A percentile compares a stretch with the other conserved stretches of the same genome.
phyloP scores from a whole-genome alignment of 2,797 vertebrate species.

The Artibeus jamaicensis region DNA sequence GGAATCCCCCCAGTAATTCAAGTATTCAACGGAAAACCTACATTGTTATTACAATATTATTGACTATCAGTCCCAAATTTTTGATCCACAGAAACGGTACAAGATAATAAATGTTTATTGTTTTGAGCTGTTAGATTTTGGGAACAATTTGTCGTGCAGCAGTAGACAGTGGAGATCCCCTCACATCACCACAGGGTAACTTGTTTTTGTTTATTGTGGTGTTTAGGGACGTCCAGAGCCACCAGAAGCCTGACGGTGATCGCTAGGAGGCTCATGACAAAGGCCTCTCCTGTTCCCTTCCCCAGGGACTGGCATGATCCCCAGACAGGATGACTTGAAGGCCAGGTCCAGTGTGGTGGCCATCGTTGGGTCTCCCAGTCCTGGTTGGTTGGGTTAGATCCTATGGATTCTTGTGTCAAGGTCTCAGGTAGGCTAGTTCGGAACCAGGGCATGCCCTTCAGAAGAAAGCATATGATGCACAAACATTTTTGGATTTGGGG shows the following conservation, averaged over 20 bases:
- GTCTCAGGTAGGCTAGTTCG: background rate
- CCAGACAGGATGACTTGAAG: background rate
- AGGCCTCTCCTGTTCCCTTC: background rate
- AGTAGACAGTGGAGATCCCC: background rate
- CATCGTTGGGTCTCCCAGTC: background rate
- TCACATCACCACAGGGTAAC: background rate
- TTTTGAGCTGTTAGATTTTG: background rate
- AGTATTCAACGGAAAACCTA: background rate
- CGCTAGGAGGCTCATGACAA: background rate
- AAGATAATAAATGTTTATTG: background rate
- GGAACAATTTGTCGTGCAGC: background rate
- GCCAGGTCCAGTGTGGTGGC: background rate
- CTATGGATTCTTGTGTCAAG: background rate
- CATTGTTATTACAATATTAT: background rate
- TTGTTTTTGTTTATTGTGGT: background rate
- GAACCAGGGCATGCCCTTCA: background rate
- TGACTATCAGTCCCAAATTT: background rate
- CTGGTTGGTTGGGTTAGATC: background rate
- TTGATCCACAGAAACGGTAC: background rate
- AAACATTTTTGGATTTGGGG: background rate
- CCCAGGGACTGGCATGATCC: background rate
- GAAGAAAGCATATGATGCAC: background rate
- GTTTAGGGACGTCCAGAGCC: background rate
- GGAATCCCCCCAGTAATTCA: background rate
- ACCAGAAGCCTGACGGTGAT: background rate